Evolutionary conservation across 2,797 vertebrate genomes (phyloP).

Genomic region (Eurystomus glaucurus): DNA sequence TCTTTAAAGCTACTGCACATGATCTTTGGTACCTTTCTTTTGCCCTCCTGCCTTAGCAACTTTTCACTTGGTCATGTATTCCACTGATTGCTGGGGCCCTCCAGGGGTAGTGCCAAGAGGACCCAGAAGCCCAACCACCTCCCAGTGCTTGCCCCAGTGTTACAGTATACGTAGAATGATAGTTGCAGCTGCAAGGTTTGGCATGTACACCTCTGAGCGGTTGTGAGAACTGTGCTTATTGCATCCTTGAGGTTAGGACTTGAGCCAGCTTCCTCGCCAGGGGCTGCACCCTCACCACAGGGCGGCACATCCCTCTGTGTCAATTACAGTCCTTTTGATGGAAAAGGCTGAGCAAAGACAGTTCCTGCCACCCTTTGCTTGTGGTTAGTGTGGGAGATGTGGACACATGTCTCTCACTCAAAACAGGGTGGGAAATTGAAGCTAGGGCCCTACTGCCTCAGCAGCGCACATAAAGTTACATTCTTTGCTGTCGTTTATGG

Average conservation of each 20-base stretch:
- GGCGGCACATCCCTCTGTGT: background rate
- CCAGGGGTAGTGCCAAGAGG: background rate
- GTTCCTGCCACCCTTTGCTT: background rate
- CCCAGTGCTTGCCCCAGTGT: background rate
- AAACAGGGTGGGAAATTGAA: background rate
- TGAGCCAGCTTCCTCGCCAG: background rate
- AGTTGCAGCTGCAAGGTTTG: conserved; percentile 54
- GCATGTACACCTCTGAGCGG: background rate
- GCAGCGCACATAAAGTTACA: background rate
- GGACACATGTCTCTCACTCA: accelerated
- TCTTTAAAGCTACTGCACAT: background rate
- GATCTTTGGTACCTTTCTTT: background rate
- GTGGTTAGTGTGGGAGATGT: background rate
- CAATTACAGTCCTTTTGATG: background rate
- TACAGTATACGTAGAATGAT: background rate
- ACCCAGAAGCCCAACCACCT: background rate
- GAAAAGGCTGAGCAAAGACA: background rate
- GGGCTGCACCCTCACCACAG: background rate
- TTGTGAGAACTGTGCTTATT: background rate
- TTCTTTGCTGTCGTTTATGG: background rate
- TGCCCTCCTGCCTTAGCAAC: background rate
- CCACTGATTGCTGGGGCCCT: background rate
- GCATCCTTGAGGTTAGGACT: conserved; percentile 23
- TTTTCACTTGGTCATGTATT: background rate
- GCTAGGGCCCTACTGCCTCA: background rate